phyloP scores from a whole-genome alignment of 2,113 vertebrate species.

The Scartelaos histophorus region DNA sequence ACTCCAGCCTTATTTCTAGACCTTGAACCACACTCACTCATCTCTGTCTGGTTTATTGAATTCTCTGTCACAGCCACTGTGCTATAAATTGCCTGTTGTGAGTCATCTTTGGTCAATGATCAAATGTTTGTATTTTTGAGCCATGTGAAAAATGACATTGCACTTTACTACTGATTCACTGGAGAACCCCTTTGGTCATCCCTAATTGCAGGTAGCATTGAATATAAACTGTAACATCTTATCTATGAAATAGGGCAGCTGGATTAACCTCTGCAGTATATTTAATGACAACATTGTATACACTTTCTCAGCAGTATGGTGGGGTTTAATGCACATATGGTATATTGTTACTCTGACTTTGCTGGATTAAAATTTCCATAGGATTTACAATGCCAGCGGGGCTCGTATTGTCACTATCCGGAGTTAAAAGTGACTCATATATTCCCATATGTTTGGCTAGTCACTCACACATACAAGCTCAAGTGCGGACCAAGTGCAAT shows the following conservation, averaged over 20 bases:
- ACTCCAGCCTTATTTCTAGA: conserved; percentile 18
- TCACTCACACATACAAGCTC: not conserved
- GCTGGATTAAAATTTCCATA: conserved; percentile 13
- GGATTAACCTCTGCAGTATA: not conserved
- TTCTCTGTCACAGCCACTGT: conserved; percentile 56
- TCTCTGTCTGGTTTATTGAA: conserved; percentile 60
- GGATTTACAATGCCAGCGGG: conserved; percentile 10
- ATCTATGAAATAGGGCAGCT: not conserved
- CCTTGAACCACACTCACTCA: conserved; percentile 22
- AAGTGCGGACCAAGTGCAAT: conserved; percentile 9
- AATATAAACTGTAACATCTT: conserved; percentile 3
- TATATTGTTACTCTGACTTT: conserved; percentile 7
- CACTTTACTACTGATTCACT: conserved; percentile 22
- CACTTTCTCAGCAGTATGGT: conserved; percentile 4
- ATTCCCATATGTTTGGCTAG: conserved; percentile 20
- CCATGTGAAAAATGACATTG: conserved; percentile 33
- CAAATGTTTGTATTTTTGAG: conserved; percentile 50
- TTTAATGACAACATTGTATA: conserved; percentile 21
- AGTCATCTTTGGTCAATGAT: conserved; percentile 57
- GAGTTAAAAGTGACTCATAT: conserved; percentile 24
- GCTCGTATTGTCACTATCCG: conserved; percentile 5
- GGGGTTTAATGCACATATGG: not conserved
- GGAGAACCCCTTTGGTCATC: not conserved
- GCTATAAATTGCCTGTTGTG: conserved; percentile 47
- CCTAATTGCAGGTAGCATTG: conserved; percentile 12